Evolutionary conservation across 2,888 invertebrate species (phyloP).

Genomic region (Melinopterus prodromus): DNA sequence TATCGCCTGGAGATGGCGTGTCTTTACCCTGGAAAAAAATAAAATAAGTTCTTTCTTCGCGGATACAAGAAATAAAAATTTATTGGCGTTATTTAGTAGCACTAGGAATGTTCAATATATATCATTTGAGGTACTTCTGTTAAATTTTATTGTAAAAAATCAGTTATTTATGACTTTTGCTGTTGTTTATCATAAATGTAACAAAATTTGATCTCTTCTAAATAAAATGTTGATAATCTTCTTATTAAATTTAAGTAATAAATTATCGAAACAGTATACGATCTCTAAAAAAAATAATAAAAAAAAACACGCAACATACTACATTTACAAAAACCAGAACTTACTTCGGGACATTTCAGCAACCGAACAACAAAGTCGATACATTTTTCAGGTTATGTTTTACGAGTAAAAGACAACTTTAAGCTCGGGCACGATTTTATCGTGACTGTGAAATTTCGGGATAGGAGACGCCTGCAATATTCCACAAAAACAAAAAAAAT

Average conservation of each 20-base stretch:
- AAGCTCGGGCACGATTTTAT: neutral
- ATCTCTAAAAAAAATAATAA: neutral
- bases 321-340: neutral
- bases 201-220: no score
- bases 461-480: neutral
- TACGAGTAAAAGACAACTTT: neutral
- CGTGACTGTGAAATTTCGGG: neutral
- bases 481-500: neutral
- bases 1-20: slow-evolving; percentile 79
- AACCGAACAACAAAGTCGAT: neutral
- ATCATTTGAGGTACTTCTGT: no score
- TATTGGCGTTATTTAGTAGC: neutral
- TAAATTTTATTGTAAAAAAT: no score
- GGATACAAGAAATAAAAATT: neutral
- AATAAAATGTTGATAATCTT: no score
- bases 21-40: slow-evolving; percentile 63
- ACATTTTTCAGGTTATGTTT: neutral
- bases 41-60: no score
- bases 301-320: neutral
- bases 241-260: no score
- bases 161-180: no score
- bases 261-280: no score
- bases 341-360: neutral
- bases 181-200: no score
- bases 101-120: neutral